Evolutionary conservation across 2,113 vertebrate genomes (phyloP).

Genomic region (Elachura formosa): DNA sequence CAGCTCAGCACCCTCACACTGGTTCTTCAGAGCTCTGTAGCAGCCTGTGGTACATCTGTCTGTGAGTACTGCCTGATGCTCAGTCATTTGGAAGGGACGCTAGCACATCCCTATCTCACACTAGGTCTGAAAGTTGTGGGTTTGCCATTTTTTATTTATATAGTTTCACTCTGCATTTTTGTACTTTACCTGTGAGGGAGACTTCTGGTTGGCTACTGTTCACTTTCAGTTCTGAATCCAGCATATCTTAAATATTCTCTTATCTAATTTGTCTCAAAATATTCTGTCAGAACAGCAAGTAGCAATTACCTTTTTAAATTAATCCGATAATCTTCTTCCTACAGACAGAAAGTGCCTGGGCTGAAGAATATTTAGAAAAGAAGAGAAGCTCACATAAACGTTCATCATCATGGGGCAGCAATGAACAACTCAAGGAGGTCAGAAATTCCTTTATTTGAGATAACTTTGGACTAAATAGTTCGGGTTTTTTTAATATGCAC

Average conservation of each 20-base stretch:
- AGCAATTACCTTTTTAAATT: background rate
- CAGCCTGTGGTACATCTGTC: background rate
- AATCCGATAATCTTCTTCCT: background rate
- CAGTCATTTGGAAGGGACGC: background rate
- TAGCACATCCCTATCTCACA: background rate
- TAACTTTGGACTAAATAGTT: background rate
- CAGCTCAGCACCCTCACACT: background rate
- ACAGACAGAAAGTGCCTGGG: constrained; percentile 96
- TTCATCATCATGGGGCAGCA: constrained; percentile 96
- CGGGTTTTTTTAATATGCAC: background rate
- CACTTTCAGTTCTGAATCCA: background rate
- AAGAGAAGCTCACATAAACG: constrained; percentile 92
- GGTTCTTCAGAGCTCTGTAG: background rate
- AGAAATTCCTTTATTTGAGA: constrained; percentile 18
- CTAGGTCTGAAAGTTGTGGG: background rate
- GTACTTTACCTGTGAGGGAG: background rate
- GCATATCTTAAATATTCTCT: background rate
- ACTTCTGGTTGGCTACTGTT: background rate
- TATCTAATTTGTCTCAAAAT: background rate
- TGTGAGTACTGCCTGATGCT: background rate
- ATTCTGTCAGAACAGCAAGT: background rate
- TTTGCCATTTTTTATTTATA: background rate
- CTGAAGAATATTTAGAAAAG: constrained; percentile 90
- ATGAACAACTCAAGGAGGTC: constrained; percentile 98
- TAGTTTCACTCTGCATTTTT: background rate